Base-by-base conservation (phyloP, 2,797 vertebrate genomes). In the Labeo calbasu region DNA sequence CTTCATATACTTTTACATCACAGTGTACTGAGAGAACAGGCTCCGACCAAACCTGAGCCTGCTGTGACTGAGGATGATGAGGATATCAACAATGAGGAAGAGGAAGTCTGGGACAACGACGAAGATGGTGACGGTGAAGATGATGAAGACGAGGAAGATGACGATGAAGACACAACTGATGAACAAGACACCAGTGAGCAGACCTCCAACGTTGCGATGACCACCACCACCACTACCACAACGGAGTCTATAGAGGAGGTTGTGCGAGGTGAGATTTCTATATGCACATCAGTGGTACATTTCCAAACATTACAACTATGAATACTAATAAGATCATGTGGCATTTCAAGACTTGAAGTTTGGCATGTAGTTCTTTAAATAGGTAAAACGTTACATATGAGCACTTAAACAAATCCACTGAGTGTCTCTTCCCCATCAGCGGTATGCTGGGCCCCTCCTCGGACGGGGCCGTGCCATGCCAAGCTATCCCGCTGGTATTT, bases 171-270 rank as follows among this genome's bases (percentile, higher is more conserved):
- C 40, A 88, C 93, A 71, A 93, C 93, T 0, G 92, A 95, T 0
- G 97, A 98, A 32, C 96, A 94, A 32, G 95, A 97, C 17, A 96
- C 95, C 1, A 96, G 96, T 28, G 97, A 98, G 87, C 95, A 95
- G 59, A 95, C 92, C 0, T 94, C 96, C 85, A 97, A 95, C 88
- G 91, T 98, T 5, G 98, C 97, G 84, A 98, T 97, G 93, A 98
- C 97, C 1, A 98, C 97, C 85, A 97, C 97, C 2, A 98, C 98
- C 77, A 99, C 97, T 53, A 99, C 98, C 55, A 99, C 98, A 86
- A 99, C 98, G 0, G 98, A 99, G 83, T 99, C 98, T 1, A 97
- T 99, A 66, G 98, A 99, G 92, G 98, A 99, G 87, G 98, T 99
- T 8, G 98, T 99, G 73, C 94, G 97, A 97, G 98, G 98, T 99